Evolutionary conservation across 2,888 invertebrate genomes (phyloP), one percentile per base, ranked within the genome.

Genomic region (Entomobrya proxima): DNA sequence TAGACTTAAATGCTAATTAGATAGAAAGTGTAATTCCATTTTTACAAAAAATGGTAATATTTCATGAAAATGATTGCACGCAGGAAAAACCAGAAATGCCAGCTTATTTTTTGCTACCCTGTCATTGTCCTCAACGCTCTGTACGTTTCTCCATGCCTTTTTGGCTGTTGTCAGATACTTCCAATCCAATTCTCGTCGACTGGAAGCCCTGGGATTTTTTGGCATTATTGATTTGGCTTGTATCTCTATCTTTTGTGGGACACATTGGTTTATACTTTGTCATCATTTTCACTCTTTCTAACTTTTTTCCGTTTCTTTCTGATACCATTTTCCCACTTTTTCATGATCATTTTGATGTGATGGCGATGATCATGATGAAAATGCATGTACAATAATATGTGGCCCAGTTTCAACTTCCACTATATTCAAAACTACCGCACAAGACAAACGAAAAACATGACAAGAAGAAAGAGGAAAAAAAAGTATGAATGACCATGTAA

Each of bases 151-250:
- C 35, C 32, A 13, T 37, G n/a, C 5, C 18, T 37, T 18, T 6
- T 27, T 64, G 76, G 35, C 55, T 79, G 82, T 78, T 74, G 84
- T 75, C 77, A 84, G 75, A 86, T 88, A 85, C 85, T 88, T 88
- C 85, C 87, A 89, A 89, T 89, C 88, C 85, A 87, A 88, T 87
- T 86, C 86, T 86, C 87, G 85, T 88, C 86, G 85, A 74, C 40
- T 81, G 44, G 76, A 85, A 86, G 80, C 80, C 83, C 27, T 81
- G 84, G 85, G 88, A 87, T 87, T 88, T n/a, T 87, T 74, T 64
- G 69, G 67, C 82, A 78, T 88, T 88, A 88, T 88, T 88, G 88
- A 88, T 88, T 88, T 86, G 87, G 82, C 81, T 79, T 80, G 80
- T 86, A 86, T 87, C 87, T 83, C 77, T 87, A 88, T 83, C 87